These are phyloP conservation scores for Limnephilus lunatus DNA, from an alignment of 2,888 invertebrate species.

Conservation along the genomic window DNA sequence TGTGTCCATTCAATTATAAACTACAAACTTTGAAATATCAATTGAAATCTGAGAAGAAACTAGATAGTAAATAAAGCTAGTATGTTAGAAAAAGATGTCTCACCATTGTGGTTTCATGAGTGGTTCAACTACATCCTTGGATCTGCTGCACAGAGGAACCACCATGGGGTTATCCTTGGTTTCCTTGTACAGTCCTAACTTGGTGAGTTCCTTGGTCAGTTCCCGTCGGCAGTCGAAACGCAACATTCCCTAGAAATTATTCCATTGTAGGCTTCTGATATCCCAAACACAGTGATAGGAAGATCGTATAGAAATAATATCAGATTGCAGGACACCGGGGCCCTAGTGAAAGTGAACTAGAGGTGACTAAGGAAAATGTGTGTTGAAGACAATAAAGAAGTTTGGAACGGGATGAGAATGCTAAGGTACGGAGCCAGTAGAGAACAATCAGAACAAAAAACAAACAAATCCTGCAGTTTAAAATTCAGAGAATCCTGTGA, in stretches of 20 bases:
- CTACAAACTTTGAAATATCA: no score
- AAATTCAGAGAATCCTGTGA: background rate
- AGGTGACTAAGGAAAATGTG: no score
- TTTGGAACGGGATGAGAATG: no score
- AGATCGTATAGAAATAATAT: background rate
- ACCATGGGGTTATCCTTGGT: constrained; percentile 96
- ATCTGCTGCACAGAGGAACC: constrained; percentile 96
- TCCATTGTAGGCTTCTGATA: background rate
- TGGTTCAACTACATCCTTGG: constrained; percentile 98
- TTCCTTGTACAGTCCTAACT: constrained; percentile 85
- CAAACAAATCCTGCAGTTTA: no score
- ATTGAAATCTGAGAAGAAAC: background rate
- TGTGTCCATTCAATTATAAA: no score
- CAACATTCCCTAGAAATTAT: constrained; percentile 84
- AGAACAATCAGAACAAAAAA: no score
- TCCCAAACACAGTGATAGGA: background rate
- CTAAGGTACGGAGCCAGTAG: no score
- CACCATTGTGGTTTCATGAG: constrained; percentile 98
- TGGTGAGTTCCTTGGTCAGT: constrained; percentile 86
- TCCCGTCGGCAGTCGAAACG: constrained; percentile 92
- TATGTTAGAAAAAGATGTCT: constrained; percentile 47
- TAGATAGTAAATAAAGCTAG: background rate
- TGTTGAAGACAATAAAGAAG: no score
- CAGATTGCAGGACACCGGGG: no score
- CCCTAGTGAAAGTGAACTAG: no score